A percentile compares a stretch with the other conserved stretches of the same genome.
Conservation (phyloP, 64 coral and sea anemone species). For the Exaiptasia diaphana region DNA sequence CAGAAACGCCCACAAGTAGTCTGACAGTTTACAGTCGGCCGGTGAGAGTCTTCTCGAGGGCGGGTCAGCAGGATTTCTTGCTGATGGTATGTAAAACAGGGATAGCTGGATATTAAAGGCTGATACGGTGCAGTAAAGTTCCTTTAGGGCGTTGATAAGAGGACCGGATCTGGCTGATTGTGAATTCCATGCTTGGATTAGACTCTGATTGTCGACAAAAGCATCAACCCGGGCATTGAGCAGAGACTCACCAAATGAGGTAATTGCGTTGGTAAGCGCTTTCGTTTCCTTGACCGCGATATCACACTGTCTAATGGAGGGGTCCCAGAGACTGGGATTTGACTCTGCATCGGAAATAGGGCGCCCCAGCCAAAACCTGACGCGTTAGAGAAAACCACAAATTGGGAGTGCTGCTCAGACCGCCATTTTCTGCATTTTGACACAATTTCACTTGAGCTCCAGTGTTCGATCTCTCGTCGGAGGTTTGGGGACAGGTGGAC, state of each 20-base stretch:
- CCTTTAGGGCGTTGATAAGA: constrained; percentile 1
- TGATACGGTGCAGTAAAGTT: neutral
- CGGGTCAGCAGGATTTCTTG: constrained; percentile 13
- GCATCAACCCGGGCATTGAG: constrained; percentile 10
- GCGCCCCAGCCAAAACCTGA: too few species aligned
- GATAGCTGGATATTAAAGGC: constrained; percentile 15
- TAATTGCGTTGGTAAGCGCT: constrained; percentile 6
- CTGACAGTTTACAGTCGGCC: neutral
- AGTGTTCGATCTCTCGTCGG: too few species aligned
- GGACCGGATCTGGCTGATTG: neutral
- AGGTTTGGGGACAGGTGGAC: too few species aligned
- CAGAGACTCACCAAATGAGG: neutral
- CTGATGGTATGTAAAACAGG: constrained; percentile 31
- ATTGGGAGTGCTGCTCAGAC: too few species aligned
- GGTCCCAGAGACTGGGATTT: too few species aligned
- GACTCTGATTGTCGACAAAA: constrained; percentile 8
- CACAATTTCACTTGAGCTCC: too few species aligned
- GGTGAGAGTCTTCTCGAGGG: constrained; percentile 29
- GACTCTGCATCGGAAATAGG: too few species aligned
- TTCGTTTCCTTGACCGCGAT: constrained; percentile 39
- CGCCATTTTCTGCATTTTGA: too few species aligned
- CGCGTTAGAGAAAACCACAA: too few species aligned
- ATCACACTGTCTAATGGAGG: too few species aligned
- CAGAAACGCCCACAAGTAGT: neutral
- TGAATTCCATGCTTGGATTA: constrained; percentile 31